phyloP scores from a whole-genome alignment of 2,113 vertebrate species.

The Noturus placidus region DNA sequence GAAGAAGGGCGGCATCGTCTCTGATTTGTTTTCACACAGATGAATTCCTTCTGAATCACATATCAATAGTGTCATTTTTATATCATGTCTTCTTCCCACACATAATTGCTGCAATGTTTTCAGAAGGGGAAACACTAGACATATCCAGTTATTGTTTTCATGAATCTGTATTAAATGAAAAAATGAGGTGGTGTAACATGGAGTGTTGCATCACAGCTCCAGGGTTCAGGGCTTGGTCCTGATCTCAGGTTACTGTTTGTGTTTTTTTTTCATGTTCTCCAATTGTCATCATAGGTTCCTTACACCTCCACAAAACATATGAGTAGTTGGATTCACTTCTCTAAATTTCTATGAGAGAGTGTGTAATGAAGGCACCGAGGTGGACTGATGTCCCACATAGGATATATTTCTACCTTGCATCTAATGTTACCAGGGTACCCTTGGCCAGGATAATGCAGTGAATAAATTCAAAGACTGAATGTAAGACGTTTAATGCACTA shows the following conservation, averaged over 20 bases:
- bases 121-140: not conserved
- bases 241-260: not conserved
- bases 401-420: not conserved
- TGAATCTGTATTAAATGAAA: not conserved
- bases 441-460: not conserved
- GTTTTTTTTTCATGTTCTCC: not conserved
- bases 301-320: not conserved
- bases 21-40: not conserved
- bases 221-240: not conserved
- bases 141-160: not conserved
- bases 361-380: not conserved
- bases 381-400: not conserved
- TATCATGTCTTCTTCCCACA: not conserved
- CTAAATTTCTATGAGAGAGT: not conserved
- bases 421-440: not conserved
- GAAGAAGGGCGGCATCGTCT: not conserved
- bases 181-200: not conserved
- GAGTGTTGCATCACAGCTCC: not conserved
- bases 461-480: not conserved
- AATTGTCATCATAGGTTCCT: not conserved
- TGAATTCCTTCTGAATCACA: not conserved
- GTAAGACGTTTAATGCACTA: not conserved
- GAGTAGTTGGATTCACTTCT: not conserved
- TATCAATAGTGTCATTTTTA: constrained; percentile 1
- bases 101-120: not conserved